A percentile compares a stretch with the other conserved stretches of the same genome.
Evolutionary conservation across 2,797 vertebrate species (phyloP).

Genomic region (Enteromius unitaeniatus): DNA sequence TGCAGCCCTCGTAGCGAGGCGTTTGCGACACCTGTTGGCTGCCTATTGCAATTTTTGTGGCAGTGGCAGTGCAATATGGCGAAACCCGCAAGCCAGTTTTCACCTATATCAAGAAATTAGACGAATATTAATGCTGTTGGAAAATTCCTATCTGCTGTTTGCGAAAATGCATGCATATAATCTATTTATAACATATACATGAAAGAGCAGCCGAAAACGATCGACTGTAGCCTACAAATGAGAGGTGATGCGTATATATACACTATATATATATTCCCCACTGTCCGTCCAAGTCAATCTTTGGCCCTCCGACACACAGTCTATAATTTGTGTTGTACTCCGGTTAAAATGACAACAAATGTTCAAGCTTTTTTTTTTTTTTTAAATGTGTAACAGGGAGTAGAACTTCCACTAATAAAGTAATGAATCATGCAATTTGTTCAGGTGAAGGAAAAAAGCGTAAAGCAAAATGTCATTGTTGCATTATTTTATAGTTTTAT

Average conservation of each 20-base stretch:
- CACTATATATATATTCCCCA: neutral
- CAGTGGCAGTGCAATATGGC: neutral
- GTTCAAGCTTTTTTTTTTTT: neutral
- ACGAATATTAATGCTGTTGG: neutral
- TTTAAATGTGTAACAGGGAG: neutral
- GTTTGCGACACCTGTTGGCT: slow-evolving; percentile 61
- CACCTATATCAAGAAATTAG: neutral
- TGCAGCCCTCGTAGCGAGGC: neutral
- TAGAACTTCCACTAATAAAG: neutral
- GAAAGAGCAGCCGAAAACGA: neutral
- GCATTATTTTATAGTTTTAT: neutral
- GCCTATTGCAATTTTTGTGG: slow-evolving; percentile 1
- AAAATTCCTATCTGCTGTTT: neutral
- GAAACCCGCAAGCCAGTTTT: neutral
- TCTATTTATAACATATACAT: neutral
- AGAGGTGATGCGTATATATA: neutral
- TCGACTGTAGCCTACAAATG: too few species aligned
- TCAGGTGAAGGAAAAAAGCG: too few species aligned
- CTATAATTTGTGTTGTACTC: neutral
- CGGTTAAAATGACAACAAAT: neutral
- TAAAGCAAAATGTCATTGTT: neutral
- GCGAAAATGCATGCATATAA: neutral
- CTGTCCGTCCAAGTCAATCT: too few species aligned
- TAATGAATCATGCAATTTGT: too few species aligned
- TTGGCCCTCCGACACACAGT: too few species aligned